phyloP scores from a whole-genome alignment of 2,888 invertebrate genomes.

The Phorcus lineatus region DNA sequence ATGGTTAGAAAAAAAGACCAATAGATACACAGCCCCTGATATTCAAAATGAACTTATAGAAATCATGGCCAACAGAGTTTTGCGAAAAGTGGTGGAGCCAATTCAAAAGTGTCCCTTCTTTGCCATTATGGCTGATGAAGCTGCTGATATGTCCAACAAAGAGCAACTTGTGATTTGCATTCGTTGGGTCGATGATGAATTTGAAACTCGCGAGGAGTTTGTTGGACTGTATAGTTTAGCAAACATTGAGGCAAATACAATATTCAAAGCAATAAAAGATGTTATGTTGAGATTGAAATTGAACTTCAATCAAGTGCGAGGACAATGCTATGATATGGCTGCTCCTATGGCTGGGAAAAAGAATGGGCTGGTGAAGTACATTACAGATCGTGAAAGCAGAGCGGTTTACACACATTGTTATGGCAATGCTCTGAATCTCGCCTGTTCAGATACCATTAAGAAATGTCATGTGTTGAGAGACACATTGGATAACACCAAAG shows the following conservation, averaged over 20 bases:
- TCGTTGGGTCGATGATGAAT: constrained; percentile 39
- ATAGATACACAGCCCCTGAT: constrained; percentile 44
- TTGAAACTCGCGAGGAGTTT: constrained; percentile 46
- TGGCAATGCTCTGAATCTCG: constrained; percentile 43
- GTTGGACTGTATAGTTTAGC: constrained; percentile 41
- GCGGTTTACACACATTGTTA: constrained; percentile 45
- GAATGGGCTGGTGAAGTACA: constrained; percentile 38
- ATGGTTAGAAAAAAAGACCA: constrained; percentile 40
- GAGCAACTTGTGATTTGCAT: constrained; percentile 50
- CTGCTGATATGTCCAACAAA: constrained; percentile 44
- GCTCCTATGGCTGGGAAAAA: constrained; percentile 42
- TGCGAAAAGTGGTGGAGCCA: constrained; percentile 33
- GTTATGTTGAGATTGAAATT: constrained; percentile 39
- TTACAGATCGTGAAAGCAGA: constrained; percentile 25
- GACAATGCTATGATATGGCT: constrained; percentile 48
- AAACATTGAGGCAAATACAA: constrained; percentile 23
- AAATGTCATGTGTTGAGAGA: constrained; percentile 30
- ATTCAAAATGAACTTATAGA: constrained; percentile 49
- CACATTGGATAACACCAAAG: constrained; percentile 36
- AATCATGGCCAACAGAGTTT: constrained; percentile 39
- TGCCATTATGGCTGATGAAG: constrained; percentile 49
- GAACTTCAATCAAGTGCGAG: constrained; percentile 39
- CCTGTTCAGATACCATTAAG: constrained; percentile 36
- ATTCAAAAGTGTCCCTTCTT: constrained; percentile 30
- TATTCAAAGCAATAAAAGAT: constrained; percentile 41